Evolutionary conservation across 1,140 invertebrate genomes (phyloP), one percentile per base, ranked within the genome.

Genomic region (Penaeus japonicus): DNA sequence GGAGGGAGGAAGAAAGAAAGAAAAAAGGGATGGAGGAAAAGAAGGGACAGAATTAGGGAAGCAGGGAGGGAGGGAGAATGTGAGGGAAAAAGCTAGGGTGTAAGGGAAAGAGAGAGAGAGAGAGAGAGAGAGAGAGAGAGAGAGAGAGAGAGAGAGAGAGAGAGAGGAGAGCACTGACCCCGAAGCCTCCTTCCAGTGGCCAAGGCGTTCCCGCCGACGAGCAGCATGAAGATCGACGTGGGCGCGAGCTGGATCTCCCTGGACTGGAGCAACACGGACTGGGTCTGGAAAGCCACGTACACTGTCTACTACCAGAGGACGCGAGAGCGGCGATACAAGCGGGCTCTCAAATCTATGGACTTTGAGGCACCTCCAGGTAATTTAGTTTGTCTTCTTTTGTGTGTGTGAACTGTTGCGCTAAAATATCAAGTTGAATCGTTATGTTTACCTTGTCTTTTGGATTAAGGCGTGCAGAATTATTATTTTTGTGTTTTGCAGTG

Each of bases 281-380:
- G 4, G 12, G 70, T 27, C 1, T 73, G 70, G 70, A 73, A 73
- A 32, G 70, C 70, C 27, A 27, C 24, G 18, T 73, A 73, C 24
- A 30, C n/a, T 5, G 70, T 73, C 0, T 73, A 73, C 15, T 73
- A 73, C 7, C 70, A 27, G 22, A 73, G 70, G 70, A 73, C 27
- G 30, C 35, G 35, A 18, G 70, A 73, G 12, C 27, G 35, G 70
- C 17, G 27, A 4, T 73, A 27, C 35, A 73, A 73, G 7, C 27
- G 70, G n/a, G 24, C 70, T 4, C 70, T 73, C 35, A 73, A n/a
- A 20, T n/a, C 27, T 0, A 18, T 39, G 32, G n/a, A 86, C 24
- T 86, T 86, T 4, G 2, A 32, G 18, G 30, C 47, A 78, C 84
- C 84, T 15, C 84, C 84, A 24, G 84, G 84, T 85, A 35, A 7